Evolutionary conservation across 1,140 invertebrate genomes (phyloP), one percentile per base, ranked within the genome.

Genomic region (Aphaenogaster rudis): DNA sequence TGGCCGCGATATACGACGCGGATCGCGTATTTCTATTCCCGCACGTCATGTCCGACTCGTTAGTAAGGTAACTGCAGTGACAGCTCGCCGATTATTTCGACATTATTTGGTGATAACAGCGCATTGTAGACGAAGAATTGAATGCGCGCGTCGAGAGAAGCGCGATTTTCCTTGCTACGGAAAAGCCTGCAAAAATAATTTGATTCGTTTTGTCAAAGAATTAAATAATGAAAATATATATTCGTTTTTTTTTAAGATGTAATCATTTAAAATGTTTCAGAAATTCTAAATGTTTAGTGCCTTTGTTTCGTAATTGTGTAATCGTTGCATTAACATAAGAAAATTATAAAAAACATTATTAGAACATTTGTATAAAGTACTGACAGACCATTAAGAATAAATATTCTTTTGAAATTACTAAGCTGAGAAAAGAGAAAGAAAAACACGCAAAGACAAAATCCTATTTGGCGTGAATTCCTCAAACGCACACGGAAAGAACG

Each of bases 21-120:
- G 5, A 81, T 81, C 21, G 21, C 50, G 39, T 33, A 81, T 81
- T 71, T 81, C 66, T 81, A 71, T 72, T n/a, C 39, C 3, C 36
- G 17, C 59, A 52, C n/a, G 48, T 69, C 39, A 72, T 33, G 50
- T 81, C 39, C 36, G 78, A 36, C 15, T 72, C 39, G 66, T 59
- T 72, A 81, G 66, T 71, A 81, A 72, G 15, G 15, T 8, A 81
- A 42, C 15, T 33, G 45, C 66, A 72, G 9, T 81, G 79, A 72
- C 52, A 72, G 50, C 50, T 81, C 13, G n/a, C 33, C 33, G 48
- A 45, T 80, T 81, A 69, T 72, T 71, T 71, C 11, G 64, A 50
- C 50, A 81, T 69, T 81, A 69, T 81, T 81, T 54, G 33, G 48
- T 42, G 21, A 81, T 71, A 81, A 81, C 36, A 81, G 64, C 5